phyloP scores from a whole-genome alignment of 2,797 vertebrate genomes.

The Sciurus vulgaris region DNA sequence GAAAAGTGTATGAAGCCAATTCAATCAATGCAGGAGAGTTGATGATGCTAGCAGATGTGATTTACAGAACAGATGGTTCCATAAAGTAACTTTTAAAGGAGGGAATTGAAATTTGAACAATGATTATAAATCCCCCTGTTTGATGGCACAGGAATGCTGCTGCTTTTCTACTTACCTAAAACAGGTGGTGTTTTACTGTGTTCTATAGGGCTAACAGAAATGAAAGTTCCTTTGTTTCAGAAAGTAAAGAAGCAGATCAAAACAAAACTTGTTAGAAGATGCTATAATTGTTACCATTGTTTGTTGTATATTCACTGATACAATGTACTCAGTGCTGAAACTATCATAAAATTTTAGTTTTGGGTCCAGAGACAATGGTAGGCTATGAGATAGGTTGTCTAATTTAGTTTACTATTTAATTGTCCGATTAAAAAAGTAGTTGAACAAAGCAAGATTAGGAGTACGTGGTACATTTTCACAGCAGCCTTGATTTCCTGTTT shows the following conservation, averaged over 20 bases:
- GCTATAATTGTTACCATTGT: background rate
- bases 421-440: background rate
- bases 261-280: background rate
- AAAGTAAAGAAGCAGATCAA: constrained; percentile 20
- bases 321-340: background rate
- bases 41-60: background rate
- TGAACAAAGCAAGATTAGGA: background rate
- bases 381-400: background rate
- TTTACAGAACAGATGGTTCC: constrained; percentile 15
- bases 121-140: background rate
- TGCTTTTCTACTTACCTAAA: constrained; percentile 8
- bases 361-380: background rate
- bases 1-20: background rate
- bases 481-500: constrained; percentile 63
- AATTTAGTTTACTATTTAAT: constrained; percentile 2
- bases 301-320: background rate
- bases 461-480: background rate
- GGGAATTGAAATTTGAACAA: background rate
- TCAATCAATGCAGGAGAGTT: background rate
- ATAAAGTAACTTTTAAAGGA: constrained; percentile 42
- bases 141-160: background rate
- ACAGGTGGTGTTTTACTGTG: background rate
- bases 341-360: background rate
- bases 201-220: background rate
- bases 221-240: background rate